Percentiles rank a stretch among this genome's conserved stretches.
Conservation (phyloP, 1,140 invertebrate genomes). For the Bombus waltoni region DNA sequence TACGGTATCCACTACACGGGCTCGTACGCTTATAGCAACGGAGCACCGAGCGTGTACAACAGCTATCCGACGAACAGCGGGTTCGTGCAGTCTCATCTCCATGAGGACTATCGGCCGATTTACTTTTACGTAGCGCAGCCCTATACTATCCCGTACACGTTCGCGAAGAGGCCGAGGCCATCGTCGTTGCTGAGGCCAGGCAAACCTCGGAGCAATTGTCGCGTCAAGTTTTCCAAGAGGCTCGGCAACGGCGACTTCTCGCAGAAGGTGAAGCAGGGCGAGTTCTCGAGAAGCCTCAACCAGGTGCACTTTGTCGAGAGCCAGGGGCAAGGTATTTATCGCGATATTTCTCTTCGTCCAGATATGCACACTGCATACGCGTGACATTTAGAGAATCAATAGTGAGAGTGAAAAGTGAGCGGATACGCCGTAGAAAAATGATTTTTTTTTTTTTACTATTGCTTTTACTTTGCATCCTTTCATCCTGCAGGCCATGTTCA, state of each 20-base stretch:
- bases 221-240: slow-evolving; percentile 78
- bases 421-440: no score
- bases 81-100: slow-evolving; percentile 65
- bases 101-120: slow-evolving; percentile 80
- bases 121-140: slow-evolving; percentile 81
- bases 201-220: slow-evolving; percentile 69
- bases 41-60: slow-evolving; percentile 74
- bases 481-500: no score
- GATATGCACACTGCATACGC: not conserved
- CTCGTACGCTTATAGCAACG: slow-evolving; percentile 79
- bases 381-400: no score
- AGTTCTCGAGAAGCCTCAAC: slow-evolving; percentile 79
- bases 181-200: slow-evolving; percentile 71
- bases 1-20: slow-evolving; percentile 77
- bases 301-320: slow-evolving; percentile 78
- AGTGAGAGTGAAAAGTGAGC: no score
- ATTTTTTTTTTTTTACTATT: no score
- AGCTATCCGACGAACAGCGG: slow-evolving; percentile 56
- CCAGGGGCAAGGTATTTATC: slow-evolving; percentile 72
- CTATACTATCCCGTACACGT: slow-evolving; percentile 80
- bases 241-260: slow-evolving; percentile 78
- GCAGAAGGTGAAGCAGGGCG: slow-evolving; percentile 79
- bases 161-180: slow-evolving; percentile 76
- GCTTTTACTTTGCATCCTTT: no score
- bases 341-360: not conserved